A percentile compares a stretch with the other conserved stretches of the same genome.
These are phyloP conservation scores for Sander vitreus DNA, from an alignment of 2,113 vertebrate genomes.

Conservation along the genomic window DNA sequence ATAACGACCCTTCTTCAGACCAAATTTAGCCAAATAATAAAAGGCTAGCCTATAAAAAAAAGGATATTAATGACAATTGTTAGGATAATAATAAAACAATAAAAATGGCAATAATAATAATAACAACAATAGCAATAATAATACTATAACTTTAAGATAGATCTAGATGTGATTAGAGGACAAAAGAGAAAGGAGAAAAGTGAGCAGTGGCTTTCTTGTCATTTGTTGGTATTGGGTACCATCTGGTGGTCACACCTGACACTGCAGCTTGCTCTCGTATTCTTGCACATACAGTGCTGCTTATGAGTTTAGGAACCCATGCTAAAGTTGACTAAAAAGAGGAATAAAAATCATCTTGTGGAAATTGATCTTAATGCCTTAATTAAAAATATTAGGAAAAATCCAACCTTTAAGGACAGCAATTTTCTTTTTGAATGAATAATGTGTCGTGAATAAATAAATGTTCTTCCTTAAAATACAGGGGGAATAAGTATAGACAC, in stretches of 20 bases:
- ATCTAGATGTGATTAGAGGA: neutral
- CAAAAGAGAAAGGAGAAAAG: neutral
- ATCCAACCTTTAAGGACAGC: too few species aligned
- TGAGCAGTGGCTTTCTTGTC: neutral
- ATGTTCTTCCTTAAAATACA: too few species aligned
- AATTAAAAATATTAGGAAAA: too few species aligned
- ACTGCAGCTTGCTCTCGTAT: neutral
- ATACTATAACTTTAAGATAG: neutral
- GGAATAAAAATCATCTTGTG: too few species aligned
- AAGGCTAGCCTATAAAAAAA: neutral
- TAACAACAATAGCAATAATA: neutral
- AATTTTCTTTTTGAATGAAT: too few species aligned
- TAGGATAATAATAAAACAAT: neutral
- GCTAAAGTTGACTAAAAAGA: too few species aligned
- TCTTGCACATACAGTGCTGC: neutral
- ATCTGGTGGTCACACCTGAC: slow-evolving; percentile 53
- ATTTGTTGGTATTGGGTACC: slow-evolving; percentile 68
- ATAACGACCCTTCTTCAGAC: neutral
- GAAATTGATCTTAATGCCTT: too few species aligned
- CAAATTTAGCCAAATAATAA: neutral
- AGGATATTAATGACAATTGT: neutral
- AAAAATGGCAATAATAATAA: accelerated
- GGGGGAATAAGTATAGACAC: too few species aligned
- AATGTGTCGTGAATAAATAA: too few species aligned
- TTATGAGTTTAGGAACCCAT: too few species aligned